phyloP scores from a whole-genome alignment of 2,888 invertebrate species.

The Julus scandinavius region DNA sequence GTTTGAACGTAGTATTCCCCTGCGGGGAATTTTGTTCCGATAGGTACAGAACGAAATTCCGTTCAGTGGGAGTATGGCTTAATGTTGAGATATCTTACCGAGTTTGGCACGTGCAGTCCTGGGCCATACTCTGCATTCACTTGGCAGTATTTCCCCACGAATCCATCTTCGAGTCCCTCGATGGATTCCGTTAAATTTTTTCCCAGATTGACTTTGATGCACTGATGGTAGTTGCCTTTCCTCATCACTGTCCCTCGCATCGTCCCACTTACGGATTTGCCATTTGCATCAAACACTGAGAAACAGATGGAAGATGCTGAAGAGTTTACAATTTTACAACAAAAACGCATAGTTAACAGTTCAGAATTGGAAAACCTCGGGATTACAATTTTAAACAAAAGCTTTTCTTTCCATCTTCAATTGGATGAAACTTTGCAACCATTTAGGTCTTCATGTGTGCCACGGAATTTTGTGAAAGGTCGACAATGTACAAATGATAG shows the following conservation, averaged over 20 bases:
- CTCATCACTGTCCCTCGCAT: constrained; percentile 45
- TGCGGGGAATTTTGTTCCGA: no score
- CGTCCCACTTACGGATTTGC: constrained; percentile 49
- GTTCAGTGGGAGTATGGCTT: no score
- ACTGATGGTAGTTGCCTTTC: constrained; percentile 52
- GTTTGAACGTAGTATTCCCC: no score
- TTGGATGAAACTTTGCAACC: no score
- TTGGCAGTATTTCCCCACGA: constrained; percentile 47
- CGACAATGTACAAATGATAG: no score
- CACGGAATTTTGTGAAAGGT: no score
- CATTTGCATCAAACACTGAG: constrained; percentile 54
- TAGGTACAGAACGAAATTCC: no score
- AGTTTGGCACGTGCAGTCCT: neutral
- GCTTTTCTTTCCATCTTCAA: neutral
- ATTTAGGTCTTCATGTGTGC: no score
- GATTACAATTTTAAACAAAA: no score
- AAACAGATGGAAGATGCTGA: neutral
- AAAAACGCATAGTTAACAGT: neutral
- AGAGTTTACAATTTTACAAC: neutral
- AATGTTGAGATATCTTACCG: neutral
- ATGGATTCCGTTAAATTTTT: neutral
- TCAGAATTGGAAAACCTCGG: neutral
- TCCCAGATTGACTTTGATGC: neutral
- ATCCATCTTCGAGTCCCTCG: neutral
- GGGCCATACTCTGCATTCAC: constrained; percentile 49